A percentile compares a stretch with the other conserved stretches of the same genome.
phyloP scores from a whole-genome alignment of 2,888 invertebrate species.

The Drosophila fulvimacula region DNA sequence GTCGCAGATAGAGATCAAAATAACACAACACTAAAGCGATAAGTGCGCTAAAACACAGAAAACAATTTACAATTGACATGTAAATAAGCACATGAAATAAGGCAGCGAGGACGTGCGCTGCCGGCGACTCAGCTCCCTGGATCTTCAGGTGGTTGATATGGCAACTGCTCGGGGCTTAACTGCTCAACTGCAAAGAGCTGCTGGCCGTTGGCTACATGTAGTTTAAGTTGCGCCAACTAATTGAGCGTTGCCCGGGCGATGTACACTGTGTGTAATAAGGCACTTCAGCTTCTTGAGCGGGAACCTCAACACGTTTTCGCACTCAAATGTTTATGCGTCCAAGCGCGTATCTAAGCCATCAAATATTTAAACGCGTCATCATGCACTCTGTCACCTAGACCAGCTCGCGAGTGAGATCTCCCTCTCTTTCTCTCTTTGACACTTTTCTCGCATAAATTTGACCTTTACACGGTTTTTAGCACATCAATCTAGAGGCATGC shows the following conservation, averaged over 20 bases:
- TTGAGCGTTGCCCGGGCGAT: slow-evolving; percentile 45
- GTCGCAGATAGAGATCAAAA: slow-evolving; percentile 34
- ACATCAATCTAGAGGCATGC: slow-evolving; percentile 62
- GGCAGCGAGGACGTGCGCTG: neutral
- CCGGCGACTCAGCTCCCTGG: neutral
- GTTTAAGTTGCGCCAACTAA: slow-evolving; percentile 48
- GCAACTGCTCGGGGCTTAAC: slow-evolving; percentile 35
- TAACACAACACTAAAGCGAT: slow-evolving; percentile 69
- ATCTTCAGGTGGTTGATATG: slow-evolving; percentile 30
- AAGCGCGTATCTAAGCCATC: slow-evolving; percentile 53
- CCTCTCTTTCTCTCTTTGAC: slow-evolving; percentile 22
- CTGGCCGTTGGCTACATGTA: slow-evolving; percentile 8
- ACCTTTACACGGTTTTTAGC: slow-evolving; percentile 63
- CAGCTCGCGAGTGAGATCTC: slow-evolving; percentile 19
- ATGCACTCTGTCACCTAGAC: slow-evolving; percentile 63
- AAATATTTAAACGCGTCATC: slow-evolving; percentile 75
- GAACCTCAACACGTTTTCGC: slow-evolving; percentile 70
- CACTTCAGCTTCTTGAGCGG: slow-evolving; percentile 19
- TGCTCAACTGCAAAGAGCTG: neutral
- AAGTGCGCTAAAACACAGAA: slow-evolving; percentile 70
- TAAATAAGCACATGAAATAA: slow-evolving; percentile 54
- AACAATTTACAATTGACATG: slow-evolving; percentile 78
- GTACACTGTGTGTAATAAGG: slow-evolving; percentile 32
- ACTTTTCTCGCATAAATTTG: slow-evolving; percentile 66
- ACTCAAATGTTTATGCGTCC: slow-evolving; percentile 70